Conservation (phyloP, 2,888 invertebrate genomes). For the Brachynemurus nebulosus region DNA sequence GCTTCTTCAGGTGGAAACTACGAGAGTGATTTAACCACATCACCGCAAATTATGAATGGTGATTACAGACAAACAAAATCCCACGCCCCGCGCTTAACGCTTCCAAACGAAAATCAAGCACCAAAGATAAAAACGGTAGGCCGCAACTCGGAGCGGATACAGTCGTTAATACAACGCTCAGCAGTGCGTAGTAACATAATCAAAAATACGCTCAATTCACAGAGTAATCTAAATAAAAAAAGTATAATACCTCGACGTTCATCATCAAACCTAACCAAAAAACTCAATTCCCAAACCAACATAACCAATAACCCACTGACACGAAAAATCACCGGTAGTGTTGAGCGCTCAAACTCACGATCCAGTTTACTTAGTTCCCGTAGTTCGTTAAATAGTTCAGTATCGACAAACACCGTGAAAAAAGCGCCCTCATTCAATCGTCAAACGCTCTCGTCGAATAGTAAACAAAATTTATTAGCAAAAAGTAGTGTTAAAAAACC, state of each 20-base stretch:
- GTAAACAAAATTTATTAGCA: slow-evolving; percentile 25
- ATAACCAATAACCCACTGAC: slow-evolving; percentile 14
- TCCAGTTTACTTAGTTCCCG: slow-evolving; percentile 70
- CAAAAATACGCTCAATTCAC: slow-evolving; percentile 22
- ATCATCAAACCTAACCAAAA: slow-evolving; percentile 29
- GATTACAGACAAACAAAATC: slow-evolving; percentile 22
- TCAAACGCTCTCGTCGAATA: slow-evolving; percentile 24
- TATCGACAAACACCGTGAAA: slow-evolving; percentile 63
- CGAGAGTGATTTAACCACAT: slow-evolving; percentile 32
- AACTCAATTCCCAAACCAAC: slow-evolving; percentile 27
- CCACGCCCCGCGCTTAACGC: slow-evolving; percentile 14
- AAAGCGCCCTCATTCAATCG: slow-evolving; percentile 42
- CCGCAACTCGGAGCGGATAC: slow-evolving; percentile 15
- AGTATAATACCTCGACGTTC: slow-evolving; percentile 30
- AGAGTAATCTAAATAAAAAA: slow-evolving; percentile 22
- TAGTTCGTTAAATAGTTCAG: slow-evolving; percentile 70
- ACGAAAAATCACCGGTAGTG: slow-evolving; percentile 34
- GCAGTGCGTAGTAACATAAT: slow-evolving; percentile 22
- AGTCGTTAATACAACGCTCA: slow-evolving; percentile 23
- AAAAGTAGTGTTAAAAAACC: slow-evolving; percentile 14
- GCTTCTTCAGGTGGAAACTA: slow-evolving; percentile 62
- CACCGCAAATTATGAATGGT: slow-evolving; percentile 22
- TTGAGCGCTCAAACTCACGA: slow-evolving; percentile 63
- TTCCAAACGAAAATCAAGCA: slow-evolving; percentile 24
- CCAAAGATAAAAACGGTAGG: slow-evolving; percentile 15